phyloP scores from a whole-genome alignment of 2,888 invertebrate genomes.

The Eristalinus aeneus region DNA sequence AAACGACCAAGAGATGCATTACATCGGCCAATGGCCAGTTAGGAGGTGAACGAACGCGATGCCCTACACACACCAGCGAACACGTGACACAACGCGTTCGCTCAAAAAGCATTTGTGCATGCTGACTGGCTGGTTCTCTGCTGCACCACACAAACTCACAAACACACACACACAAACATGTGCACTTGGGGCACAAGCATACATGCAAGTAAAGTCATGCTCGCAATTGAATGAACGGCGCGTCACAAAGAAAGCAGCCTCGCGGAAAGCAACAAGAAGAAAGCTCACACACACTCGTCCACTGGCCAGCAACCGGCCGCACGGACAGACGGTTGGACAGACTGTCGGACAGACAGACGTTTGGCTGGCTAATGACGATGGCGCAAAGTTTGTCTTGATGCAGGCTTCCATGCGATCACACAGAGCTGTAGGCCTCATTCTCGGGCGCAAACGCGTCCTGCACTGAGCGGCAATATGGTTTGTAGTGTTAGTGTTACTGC shows the following conservation, averaged over 20 bases:
- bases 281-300: slow-evolving; percentile 54
- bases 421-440: slow-evolving; percentile 29
- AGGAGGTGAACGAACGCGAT: slow-evolving; percentile 75
- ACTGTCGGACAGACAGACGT: slow-evolving; percentile 18
- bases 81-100: slow-evolving; percentile 66
- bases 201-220: slow-evolving; percentile 5
- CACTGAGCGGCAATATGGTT: background rate
- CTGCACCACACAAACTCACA: slow-evolving; percentile 8
- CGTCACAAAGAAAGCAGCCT: slow-evolving; percentile 63
- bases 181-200: background rate
- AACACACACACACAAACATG: background rate
- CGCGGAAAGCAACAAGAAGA: slow-evolving; percentile 58
- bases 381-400: slow-evolving; percentile 43
- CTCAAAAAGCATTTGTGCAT: slow-evolving; percentile 35
- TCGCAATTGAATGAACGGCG: slow-evolving; percentile 29
- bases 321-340: background rate
- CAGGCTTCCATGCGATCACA: slow-evolving; percentile 44
- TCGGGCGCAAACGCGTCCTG: slow-evolving; percentile 7
- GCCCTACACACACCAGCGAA: slow-evolving; percentile 73
- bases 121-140: slow-evolving; percentile 31
- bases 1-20: slow-evolving; percentile 72
- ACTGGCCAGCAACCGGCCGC: background rate
- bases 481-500: slow-evolving; percentile 46
- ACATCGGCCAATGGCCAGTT: slow-evolving; percentile 75
- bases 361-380: background rate